Base-by-base conservation (phyloP, 2,888 invertebrate genomes). In the Limnephilus lunatus region DNA sequence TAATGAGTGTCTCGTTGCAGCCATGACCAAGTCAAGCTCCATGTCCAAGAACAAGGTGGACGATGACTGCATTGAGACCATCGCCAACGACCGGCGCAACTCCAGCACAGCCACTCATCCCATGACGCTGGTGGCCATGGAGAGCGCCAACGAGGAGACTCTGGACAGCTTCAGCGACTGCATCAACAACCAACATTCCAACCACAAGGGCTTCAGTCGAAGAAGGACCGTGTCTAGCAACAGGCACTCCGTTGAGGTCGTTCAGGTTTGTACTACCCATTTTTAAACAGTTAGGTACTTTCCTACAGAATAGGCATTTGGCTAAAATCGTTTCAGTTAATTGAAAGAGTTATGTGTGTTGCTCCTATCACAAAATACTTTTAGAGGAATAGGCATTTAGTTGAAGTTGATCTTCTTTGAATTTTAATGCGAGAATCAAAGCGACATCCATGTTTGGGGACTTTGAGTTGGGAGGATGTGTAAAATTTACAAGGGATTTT, bases 1-100 rank as follows among this genome's bases (percentile, higher is more conserved):
- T 9, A 25, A 68, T 9, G 68, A 82, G 0, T 82, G 14, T 82
- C 15, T 31, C 39, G 94, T 95, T 95, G 81, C 95, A 96, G 96
- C 97, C 90, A 96, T 97, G 94, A 97, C 97, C 90, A 97, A 97
- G 94, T 95, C 95, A 90, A 97, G 96, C 94, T 96, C 95, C 94
- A 95, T 95, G 87, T 96, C 96, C 0, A 97, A 97, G 93, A 97
- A 97, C 94, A 97, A 97, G 85, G 94, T 97, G 32, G 97, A 97
- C 48, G 94, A 94, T 94, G 96, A 96, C 53, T 87, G 86, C 80
- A 48, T 92, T 94, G 96, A 92, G 96, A 96, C 89, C 93, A 95
- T 96, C 96, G 96, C 96, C 95, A 91, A 89, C 14, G 86, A 90
- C 68, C 87, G 90, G 31, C 44, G 92, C 30, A 87, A 31, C 30